phyloP scores from a whole-genome alignment of 2,888 invertebrate genomes.

The Hartigia nigra region DNA sequence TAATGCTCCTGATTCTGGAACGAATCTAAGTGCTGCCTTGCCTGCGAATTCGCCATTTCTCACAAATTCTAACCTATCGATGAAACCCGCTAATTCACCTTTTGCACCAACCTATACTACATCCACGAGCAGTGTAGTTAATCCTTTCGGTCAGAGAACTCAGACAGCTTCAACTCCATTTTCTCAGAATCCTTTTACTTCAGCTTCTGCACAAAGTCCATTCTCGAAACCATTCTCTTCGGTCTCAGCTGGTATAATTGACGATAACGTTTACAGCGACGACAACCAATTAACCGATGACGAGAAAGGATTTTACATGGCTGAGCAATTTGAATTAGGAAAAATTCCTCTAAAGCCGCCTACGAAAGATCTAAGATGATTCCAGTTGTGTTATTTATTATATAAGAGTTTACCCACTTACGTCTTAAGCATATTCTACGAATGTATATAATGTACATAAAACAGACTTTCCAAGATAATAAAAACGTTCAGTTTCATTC shows the following conservation, averaged over 20 bases:
- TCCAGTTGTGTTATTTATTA: neutral
- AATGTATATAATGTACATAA: neutral
- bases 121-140: constrained; percentile 27
- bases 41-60: constrained; percentile 22
- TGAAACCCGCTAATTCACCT: constrained; percentile 23
- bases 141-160: constrained; percentile 21
- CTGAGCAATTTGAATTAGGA: constrained; percentile 50
- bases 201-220: constrained; percentile 13
- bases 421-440: neutral
- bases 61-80: constrained; percentile 3
- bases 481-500: neutral
- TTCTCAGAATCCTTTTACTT: constrained; percentile 37
- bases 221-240: constrained; percentile 9
- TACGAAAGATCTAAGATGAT: constrained; percentile 53
- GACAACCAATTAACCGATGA: constrained; percentile 54
- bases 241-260: constrained; percentile 31
- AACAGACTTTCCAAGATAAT: neutral
- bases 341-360: constrained; percentile 59
- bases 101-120: constrained; percentile 34
- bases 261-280: constrained; percentile 47
- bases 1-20: neutral
- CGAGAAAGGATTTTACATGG: constrained; percentile 50
- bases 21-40: constrained; percentile 6
- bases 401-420: neutral
- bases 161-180: constrained; percentile 31